phyloP scores from a whole-genome alignment of 2,113 vertebrate genomes.

The Antigone vipio region DNA sequence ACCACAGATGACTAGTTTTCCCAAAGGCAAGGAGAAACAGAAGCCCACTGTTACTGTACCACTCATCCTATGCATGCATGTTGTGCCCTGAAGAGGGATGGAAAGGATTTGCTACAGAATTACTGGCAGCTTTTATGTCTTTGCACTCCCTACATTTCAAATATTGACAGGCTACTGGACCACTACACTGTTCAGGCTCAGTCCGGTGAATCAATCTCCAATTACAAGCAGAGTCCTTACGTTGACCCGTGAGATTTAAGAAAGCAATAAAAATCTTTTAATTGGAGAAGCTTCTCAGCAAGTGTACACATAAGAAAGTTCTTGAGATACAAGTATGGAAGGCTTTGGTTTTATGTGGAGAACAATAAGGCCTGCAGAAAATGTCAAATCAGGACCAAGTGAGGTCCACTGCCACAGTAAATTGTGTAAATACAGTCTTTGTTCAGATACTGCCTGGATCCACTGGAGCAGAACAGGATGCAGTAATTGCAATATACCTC shows the following conservation, averaged over 20 bases:
- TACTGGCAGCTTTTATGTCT: neutral
- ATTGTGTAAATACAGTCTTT: neutral
- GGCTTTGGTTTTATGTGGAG: neutral
- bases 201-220: neutral
- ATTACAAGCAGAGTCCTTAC: neutral
- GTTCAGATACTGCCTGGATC: neutral
- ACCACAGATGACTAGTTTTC: neutral
- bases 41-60: neutral
- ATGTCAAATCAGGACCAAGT: neutral
- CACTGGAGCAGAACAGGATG: neutral
- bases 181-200: neutral
- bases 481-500: neutral
- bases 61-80: neutral
- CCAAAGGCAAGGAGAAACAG: neutral
- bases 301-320: neutral
- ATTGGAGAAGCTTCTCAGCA: neutral
- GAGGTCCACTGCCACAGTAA: neutral
- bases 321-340: neutral
- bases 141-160: neutral
- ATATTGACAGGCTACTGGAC: neutral
- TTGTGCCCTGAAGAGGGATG: neutral
- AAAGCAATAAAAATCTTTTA: neutral
- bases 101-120: neutral
- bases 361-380: neutral
- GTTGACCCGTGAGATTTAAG: neutral